Conservation (phyloP, 2,797 vertebrate genomes). For the Distichodus sexfasciatus region DNA sequence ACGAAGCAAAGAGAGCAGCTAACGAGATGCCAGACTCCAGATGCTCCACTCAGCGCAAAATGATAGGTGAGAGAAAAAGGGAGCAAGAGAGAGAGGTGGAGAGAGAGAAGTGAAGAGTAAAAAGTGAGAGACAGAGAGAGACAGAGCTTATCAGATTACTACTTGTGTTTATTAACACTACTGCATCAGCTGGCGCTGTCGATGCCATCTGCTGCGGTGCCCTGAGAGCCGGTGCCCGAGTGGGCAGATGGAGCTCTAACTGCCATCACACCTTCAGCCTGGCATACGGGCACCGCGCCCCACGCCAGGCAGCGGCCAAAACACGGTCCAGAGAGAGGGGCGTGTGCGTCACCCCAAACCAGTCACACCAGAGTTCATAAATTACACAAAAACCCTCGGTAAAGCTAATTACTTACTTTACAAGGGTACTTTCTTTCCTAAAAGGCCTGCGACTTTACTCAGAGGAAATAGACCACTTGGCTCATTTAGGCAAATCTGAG, state of each 20-base stretch:
- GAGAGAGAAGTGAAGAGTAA: not conserved
- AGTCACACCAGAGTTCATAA: no score
- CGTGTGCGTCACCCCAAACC: not conserved
- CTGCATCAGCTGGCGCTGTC: conserved; percentile 45
- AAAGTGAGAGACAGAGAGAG: conserved; percentile 15
- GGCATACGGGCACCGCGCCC: conserved; percentile 25
- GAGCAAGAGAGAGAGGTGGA: conserved; percentile 15
- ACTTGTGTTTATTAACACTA: conserved; percentile 53
- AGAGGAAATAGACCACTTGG: no score
- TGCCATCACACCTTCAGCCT: conserved; percentile 41
- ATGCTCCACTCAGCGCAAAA: conserved; percentile 56
- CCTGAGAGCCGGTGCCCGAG: conserved; percentile 25
- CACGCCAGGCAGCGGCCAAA: not conserved
- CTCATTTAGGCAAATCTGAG: no score
- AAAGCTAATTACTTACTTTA: no score
- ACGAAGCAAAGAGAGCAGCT: conserved; percentile 36
- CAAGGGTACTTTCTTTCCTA: no score
- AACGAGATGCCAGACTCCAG: conserved; percentile 58
- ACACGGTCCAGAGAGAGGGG: not conserved
- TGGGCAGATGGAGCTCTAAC: conserved; percentile 51
- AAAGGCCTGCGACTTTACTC: no score
- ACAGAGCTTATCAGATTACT: conserved; percentile 34
- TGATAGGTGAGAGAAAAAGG: conserved; percentile 14
- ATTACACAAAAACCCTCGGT: no score
- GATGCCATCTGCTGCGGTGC: conserved; percentile 47